phyloP scores from a whole-genome alignment of 2,888 invertebrate genomes.

The Drosophila kuntzei region DNA sequence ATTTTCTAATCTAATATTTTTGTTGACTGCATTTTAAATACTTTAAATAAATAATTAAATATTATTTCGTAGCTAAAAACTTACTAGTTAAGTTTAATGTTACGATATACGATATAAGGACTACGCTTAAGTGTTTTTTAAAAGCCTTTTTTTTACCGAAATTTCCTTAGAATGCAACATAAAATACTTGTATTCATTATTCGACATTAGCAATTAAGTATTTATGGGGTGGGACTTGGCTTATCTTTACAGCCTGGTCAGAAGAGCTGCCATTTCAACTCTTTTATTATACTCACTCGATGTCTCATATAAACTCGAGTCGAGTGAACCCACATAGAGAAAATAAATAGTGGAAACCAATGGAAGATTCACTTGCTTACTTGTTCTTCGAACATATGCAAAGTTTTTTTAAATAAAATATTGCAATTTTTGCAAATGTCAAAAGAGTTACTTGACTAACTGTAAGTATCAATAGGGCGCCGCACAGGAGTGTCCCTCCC shows the following conservation, averaged over 20 bases:
- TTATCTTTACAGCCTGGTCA: constrained; percentile 8
- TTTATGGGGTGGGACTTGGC: not conserved
- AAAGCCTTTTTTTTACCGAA: not conserved
- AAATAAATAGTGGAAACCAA: too few species aligned
- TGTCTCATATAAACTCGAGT: not conserved
- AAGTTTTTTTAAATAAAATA: too few species aligned
- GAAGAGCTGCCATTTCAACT: not conserved
- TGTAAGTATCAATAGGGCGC: constrained; percentile 1
- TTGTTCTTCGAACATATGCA: too few species aligned
- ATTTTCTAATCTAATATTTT: too few species aligned
- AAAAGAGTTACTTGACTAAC: not conserved
- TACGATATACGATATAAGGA: too few species aligned
- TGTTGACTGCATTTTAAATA: too few species aligned
- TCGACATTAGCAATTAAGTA: not conserved
- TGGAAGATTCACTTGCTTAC: too few species aligned
- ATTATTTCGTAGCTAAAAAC: too few species aligned
- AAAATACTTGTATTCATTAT: not conserved
- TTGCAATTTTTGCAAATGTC: not conserved
- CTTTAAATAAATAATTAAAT: too few species aligned
- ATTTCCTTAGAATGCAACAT: not conserved
- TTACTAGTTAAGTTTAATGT: too few species aligned
- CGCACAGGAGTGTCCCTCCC: constrained; percentile 2
- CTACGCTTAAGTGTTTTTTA: not conserved
- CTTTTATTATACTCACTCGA: not conserved
- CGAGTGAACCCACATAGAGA: not conserved